phyloP scores from a whole-genome alignment of 2,113 vertebrate species.

The Pipa parva region DNA sequence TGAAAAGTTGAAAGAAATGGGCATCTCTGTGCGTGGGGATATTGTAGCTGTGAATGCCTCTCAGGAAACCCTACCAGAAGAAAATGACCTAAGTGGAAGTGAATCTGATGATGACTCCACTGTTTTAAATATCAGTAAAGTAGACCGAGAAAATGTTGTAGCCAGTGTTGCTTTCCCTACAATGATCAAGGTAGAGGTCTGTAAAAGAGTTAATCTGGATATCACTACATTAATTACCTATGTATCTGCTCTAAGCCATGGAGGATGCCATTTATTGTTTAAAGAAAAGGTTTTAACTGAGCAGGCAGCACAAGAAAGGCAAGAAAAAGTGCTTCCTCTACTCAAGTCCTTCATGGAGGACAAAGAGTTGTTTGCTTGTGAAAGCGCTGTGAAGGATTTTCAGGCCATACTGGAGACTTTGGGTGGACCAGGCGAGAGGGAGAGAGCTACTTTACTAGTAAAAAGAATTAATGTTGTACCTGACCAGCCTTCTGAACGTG shows the following conservation, averaged over 20 bases:
- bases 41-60: slow-evolving; percentile 76
- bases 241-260: slow-evolving; percentile 87
- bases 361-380: slow-evolving; percentile 87
- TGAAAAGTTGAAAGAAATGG: slow-evolving; percentile 78
- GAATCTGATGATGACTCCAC: slow-evolving; percentile 58
- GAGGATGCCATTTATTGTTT: slow-evolving; percentile 82
- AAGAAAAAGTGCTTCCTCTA: slow-evolving; percentile 74
- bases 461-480: slow-evolving; percentile 75
- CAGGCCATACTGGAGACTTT: slow-evolving; percentile 83
- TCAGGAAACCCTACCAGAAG: slow-evolving; percentile 47
- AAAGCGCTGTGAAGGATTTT: slow-evolving; percentile 88
- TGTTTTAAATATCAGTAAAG: slow-evolving; percentile 64
- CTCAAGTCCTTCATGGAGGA: slow-evolving; percentile 83
- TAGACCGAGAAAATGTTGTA: slow-evolving; percentile 76
- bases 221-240: slow-evolving; percentile 93
- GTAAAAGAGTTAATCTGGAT: slow-evolving; percentile 85
- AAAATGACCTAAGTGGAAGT: slow-evolving; percentile 46
- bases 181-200: slow-evolving; percentile 75
- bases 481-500: slow-evolving; percentile 81
- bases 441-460: slow-evolving; percentile 72
- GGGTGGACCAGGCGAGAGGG: slow-evolving; percentile 82
- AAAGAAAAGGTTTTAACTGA: slow-evolving; percentile 88
- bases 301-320: slow-evolving; percentile 86
- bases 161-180: slow-evolving; percentile 81
- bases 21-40: slow-evolving; percentile 85